These are phyloP conservation scores for Catharus ustulatus DNA, from an alignment of 2,797 vertebrate species.

Conservation along the genomic window DNA sequence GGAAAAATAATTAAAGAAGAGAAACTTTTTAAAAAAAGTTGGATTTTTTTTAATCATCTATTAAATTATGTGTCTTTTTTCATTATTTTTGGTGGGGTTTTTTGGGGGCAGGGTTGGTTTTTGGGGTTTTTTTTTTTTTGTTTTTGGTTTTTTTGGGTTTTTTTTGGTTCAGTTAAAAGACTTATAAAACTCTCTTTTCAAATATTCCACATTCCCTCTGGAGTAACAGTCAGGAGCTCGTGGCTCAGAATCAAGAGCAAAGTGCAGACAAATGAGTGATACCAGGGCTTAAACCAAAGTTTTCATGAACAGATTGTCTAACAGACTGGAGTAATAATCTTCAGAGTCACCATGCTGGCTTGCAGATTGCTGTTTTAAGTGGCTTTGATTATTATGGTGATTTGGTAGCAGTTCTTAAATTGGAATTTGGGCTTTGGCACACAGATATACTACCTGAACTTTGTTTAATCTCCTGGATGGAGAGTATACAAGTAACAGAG, in stretches of 20 bases:
- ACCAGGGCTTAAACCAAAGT: constrained; percentile 52
- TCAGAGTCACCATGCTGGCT: constrained; percentile 65
- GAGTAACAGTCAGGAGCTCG: constrained; percentile 3
- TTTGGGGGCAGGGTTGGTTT: too few relatives aligned
- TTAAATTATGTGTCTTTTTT: not conserved
- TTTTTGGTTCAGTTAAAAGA: not conserved
- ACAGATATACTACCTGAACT: constrained; percentile 15
- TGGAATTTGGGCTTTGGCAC: constrained; percentile 30
- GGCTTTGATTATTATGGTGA: constrained; percentile 65
- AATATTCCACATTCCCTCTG: not conserved
- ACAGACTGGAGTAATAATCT: constrained; percentile 71
- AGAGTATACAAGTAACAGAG: not conserved
- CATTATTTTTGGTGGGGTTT: too few relatives aligned
- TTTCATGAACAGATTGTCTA: constrained; percentile 68
- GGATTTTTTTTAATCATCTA: not conserved
- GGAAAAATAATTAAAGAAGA: not conserved
- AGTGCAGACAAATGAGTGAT: constrained; percentile 59
- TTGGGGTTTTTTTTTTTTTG: not conserved
- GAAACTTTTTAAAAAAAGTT: not conserved
- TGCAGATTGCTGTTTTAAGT: constrained; percentile 69
- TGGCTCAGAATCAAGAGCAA: constrained; percentile 53
- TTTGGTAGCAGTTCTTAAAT: constrained; percentile 61
- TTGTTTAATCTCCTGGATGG: constrained; percentile 25
- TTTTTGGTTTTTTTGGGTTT: not conserved
- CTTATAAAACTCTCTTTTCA: not conserved